A percentile compares a stretch with the other conserved stretches of the same genome.
Evolutionary conservation across 1,140 invertebrate species (phyloP).

Genomic region (Drosophila bifasciata): DNA sequence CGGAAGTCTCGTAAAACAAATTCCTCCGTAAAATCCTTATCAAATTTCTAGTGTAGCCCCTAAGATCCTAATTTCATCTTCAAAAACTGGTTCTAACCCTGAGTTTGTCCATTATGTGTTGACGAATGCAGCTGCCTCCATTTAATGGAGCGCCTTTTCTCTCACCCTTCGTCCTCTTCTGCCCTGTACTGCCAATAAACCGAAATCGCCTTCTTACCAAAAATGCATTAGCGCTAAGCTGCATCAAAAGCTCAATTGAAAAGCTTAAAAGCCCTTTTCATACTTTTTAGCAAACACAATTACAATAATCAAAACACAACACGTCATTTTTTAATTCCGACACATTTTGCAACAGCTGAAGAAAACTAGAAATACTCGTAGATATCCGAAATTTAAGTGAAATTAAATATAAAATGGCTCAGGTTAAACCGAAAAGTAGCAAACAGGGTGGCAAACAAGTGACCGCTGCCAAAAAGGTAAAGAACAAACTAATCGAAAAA

Average conservation of each 20-base stretch:
- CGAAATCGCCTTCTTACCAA: too few relatives aligned
- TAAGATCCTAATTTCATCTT: too few relatives aligned
- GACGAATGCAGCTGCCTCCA: too few relatives aligned
- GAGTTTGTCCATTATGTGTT: too few relatives aligned
- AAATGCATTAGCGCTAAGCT: conserved; percentile 7
- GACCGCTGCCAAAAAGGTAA: conserved; percentile 75
- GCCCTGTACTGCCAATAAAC: too few relatives aligned
- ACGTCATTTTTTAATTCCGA: conserved; percentile 9
- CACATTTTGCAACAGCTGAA: conserved; percentile 29
- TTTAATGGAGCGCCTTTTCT: too few relatives aligned
- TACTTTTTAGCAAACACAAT: conserved; percentile 37
- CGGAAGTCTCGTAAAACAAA: too few relatives aligned
- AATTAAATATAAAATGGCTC: conserved; percentile 78
- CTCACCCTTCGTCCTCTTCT: too few relatives aligned
- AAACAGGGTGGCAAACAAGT: conserved; percentile 81
- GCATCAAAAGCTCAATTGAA: conserved; percentile 27
- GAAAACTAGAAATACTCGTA: conserved; percentile 61
- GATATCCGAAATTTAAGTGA: conserved; percentile 56
- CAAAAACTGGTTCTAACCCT: too few relatives aligned
- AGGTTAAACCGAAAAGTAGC: conserved; percentile 82
- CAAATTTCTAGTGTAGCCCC: too few relatives aligned
- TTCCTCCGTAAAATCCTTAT: too few relatives aligned
- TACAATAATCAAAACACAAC: conserved; percentile 38
- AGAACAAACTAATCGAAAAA: not conserved
- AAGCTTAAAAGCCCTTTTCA: conserved; percentile 32